These are phyloP conservation scores for Saturnia japonica DNA, from an alignment of 2,888 invertebrate genomes.

Conservation along the genomic window DNA sequence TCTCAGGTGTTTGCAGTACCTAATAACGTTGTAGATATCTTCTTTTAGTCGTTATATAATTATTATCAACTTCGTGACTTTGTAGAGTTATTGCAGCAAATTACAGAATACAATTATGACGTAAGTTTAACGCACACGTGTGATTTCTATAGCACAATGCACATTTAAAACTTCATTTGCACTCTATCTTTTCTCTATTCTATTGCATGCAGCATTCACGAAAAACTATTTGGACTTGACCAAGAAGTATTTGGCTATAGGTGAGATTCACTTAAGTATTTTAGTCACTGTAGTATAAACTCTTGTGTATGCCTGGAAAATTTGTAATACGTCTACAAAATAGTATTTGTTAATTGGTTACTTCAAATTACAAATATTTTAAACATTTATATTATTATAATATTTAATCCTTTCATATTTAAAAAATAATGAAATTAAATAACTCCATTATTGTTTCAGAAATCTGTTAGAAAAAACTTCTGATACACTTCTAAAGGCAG, in stretches of 20 bases:
- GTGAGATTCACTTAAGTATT: constrained; percentile 66
- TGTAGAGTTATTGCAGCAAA: constrained; percentile 22
- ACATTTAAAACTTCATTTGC: constrained; percentile 59
- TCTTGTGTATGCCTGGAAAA: not conserved
- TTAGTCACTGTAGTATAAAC: constrained; percentile 25
- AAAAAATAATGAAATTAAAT: constrained; percentile 26
- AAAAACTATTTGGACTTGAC: constrained; percentile 90
- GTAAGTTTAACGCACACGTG: constrained; percentile 39
- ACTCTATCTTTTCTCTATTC: constrained; percentile 78
- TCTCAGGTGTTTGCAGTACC: constrained; percentile 1
- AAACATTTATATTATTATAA: not conserved
- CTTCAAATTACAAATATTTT: not conserved
- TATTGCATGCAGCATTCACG: constrained; percentile 91
- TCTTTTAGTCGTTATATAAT: constrained; percentile 1
- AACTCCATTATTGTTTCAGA: constrained; percentile 78
- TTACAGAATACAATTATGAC: constrained; percentile 28
- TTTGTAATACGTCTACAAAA: not conserved
- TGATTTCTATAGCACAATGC: constrained; percentile 47
- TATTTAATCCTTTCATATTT: constrained; percentile 9
- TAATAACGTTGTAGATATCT: constrained; percentile 16
- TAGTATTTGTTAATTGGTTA: no score
- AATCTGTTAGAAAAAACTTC: constrained; percentile 91
- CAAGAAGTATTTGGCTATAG: constrained; percentile 89
- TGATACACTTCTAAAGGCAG: constrained; percentile 91
- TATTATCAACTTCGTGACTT: not conserved